phyloP scores from a whole-genome alignment of 1,140 invertebrate genomes.

The Ceratoteleas bidentatus region DNA sequence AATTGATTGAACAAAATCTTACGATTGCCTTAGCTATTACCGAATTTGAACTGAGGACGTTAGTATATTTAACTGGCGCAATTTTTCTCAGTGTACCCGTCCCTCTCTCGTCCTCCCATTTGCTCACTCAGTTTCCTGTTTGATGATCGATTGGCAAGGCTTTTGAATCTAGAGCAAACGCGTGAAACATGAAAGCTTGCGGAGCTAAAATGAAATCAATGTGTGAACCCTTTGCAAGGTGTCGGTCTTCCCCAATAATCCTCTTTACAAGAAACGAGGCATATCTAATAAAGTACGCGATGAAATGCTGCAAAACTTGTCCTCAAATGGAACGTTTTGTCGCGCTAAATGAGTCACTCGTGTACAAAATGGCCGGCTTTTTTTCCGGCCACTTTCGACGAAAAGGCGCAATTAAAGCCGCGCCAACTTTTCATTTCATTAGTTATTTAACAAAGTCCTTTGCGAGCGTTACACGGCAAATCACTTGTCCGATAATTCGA shows the following conservation, averaged over 20 bases:
- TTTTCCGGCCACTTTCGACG: not conserved
- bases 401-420: conserved; percentile 7
- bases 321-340: conserved; percentile 39
- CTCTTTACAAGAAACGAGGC: conserved; percentile 40
- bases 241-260: conserved; percentile 41
- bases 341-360: conserved; percentile 3
- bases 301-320: conserved; percentile 69
- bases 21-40: no score
- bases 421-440: conserved; percentile 37
- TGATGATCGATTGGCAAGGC: conserved; percentile 63
- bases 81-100: conserved; percentile 21
- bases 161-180: conserved; percentile 61
- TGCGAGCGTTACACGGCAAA: conserved; percentile 25
- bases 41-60: no score
- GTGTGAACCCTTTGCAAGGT: conserved; percentile 52
- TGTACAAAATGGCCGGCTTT: conserved; percentile 1
- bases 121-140: conserved; percentile 45
- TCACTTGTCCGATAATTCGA: conserved; percentile 37
- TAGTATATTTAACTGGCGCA: no score
- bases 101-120: conserved; percentile 15
- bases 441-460: conserved; percentile 35
- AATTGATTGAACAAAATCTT: no score
- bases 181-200: conserved; percentile 54
- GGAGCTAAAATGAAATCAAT: conserved; percentile 70
- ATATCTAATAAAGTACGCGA: conserved; percentile 71